These are phyloP conservation scores for Columba janthina DNA, from an alignment of 2,113 vertebrate species.

Conservation along the genomic window DNA sequence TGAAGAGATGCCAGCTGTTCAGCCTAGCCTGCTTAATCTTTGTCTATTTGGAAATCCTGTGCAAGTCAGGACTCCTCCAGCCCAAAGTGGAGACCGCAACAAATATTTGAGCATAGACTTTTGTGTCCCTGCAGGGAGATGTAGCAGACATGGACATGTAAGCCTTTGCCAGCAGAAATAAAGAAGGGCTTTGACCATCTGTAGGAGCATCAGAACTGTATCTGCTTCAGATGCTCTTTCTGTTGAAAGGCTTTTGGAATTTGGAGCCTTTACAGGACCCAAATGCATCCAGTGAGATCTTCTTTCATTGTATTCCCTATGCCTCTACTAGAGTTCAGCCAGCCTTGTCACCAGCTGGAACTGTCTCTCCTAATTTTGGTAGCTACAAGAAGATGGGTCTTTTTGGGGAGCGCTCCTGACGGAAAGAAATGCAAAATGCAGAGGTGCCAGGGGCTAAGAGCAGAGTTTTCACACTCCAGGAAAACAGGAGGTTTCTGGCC, in stretches of 20 bases:
- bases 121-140: neutral
- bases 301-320: neutral
- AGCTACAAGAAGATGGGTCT: neutral
- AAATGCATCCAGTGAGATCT: neutral
- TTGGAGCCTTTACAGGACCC: neutral
- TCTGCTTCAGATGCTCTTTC: neutral
- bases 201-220: neutral
- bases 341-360: neutral
- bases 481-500: neutral
- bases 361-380: neutral
- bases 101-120: neutral
- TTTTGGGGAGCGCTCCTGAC: rapidly evolving
- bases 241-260: neutral
- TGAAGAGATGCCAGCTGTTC: neutral
- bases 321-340: neutral
- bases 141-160: neutral
- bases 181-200: neutral
- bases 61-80: neutral
- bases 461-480: neutral
- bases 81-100: neutral
- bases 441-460: neutral
- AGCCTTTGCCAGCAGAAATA: neutral
- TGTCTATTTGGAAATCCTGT: conserved; percentile 23
- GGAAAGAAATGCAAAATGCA: neutral
- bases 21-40: neutral